phyloP scores from a whole-genome alignment of 2,797 vertebrate genomes.

The Microtus californicus region DNA sequence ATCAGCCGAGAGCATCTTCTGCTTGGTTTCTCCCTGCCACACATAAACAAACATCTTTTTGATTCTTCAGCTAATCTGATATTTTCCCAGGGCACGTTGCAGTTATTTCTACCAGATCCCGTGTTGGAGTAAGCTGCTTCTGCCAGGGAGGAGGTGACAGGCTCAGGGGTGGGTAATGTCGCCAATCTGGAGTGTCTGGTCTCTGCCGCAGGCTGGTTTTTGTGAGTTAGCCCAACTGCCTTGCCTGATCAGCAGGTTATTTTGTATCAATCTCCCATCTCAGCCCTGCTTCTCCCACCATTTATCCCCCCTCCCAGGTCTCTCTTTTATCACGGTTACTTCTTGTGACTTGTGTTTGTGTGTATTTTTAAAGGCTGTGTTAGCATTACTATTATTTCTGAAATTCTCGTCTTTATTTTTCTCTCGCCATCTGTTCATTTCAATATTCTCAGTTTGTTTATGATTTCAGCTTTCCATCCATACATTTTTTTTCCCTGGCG shows the following conservation, averaged over 20 bases:
- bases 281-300: background rate
- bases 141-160: background rate
- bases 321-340: background rate
- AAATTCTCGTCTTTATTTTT: constrained; percentile 64
- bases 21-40: background rate
- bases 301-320: background rate
- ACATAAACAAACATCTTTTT: constrained; percentile 46
- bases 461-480: constrained; percentile 35
- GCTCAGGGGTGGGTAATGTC: background rate
- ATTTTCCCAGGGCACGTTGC: background rate
- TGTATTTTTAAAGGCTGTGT: background rate
- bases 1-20: constrained; percentile 22
- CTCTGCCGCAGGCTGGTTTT: background rate
- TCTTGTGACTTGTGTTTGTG: background rate
- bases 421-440: constrained; percentile 76
- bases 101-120: background rate
- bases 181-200: background rate
- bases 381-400: constrained; percentile 62
- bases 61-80: background rate
- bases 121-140: constrained; percentile 28
- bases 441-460: constrained; percentile 69
- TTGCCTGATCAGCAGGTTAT: background rate
- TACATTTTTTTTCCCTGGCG: constrained; percentile 43
- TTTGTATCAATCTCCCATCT: background rate
- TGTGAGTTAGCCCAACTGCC: background rate